phyloP scores from a whole-genome alignment of 2,113 vertebrate genomes.

The Otocyon megalotis region DNA sequence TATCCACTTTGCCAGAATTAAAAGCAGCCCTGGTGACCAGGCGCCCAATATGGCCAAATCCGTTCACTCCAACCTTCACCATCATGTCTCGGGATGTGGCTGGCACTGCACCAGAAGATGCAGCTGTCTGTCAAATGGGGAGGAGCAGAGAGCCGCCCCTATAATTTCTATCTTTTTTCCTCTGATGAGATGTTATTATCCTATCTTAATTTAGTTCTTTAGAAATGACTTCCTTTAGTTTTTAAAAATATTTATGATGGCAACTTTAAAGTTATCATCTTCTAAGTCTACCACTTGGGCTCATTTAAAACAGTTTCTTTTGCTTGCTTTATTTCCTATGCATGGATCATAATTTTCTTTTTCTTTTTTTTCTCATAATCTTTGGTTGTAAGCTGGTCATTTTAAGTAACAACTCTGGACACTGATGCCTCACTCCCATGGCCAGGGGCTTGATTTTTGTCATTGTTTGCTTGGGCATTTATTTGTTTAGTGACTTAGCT shows the following conservation, averaged over 20 bases:
- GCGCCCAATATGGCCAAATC: too few relatives aligned
- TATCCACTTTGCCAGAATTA: too few relatives aligned
- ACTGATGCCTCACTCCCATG: background rate
- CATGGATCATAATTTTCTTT: background rate
- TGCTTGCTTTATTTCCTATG: background rate
- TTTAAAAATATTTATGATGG: background rate
- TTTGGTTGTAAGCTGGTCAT: background rate
- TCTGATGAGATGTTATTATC: background rate
- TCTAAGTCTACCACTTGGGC: background rate
- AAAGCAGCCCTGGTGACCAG: too few relatives aligned
- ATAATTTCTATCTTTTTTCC: background rate
- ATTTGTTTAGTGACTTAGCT: slow-evolving; percentile 7
- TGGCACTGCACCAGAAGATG: too few relatives aligned
- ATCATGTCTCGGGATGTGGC: too few relatives aligned
- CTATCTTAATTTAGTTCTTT: background rate
- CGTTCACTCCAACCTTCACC: too few relatives aligned
- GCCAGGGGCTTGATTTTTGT: background rate
- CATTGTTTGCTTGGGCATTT: background rate
- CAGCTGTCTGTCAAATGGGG: too few relatives aligned
- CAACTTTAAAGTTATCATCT: background rate
- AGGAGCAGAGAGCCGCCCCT: background rate
- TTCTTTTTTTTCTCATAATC: background rate
- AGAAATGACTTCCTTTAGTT: background rate
- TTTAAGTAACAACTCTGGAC: background rate
- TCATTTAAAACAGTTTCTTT: background rate